These are phyloP conservation scores for Enoplosus armatus DNA, from an alignment of 2,797 vertebrate genomes.

Conservation along the genomic window DNA sequence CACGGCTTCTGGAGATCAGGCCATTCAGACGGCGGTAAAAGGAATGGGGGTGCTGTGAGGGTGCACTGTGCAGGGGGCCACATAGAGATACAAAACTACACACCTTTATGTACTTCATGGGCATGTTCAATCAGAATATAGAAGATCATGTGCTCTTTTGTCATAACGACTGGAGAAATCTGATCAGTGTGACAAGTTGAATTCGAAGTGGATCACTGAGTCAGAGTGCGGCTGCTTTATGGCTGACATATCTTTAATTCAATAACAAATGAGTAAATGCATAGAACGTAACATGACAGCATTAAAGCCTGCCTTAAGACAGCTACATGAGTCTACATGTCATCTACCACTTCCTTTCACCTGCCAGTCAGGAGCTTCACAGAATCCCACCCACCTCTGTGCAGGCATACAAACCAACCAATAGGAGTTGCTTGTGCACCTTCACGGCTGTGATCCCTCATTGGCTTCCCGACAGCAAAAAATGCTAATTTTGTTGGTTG, in stretches of 20 bases:
- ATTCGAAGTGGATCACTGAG: neutral
- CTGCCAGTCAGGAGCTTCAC: neutral
- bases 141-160: neutral
- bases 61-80: conserved; percentile 42
- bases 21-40: conserved; percentile 66
- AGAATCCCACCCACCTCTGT: neutral
- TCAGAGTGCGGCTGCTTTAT: neutral
- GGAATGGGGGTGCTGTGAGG: conserved; percentile 50
- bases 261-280: neutral
- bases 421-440: neutral
- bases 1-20: conserved; percentile 70
- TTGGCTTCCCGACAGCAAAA: conserved; percentile 7
- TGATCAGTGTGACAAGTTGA: neutral
- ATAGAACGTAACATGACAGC: neutral
- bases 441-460: neutral
- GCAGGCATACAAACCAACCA: neutral
- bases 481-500: neutral
- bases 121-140: neutral
- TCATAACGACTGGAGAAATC: neutral
- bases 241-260: neutral
- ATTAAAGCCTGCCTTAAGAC: neutral
- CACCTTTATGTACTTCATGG: conserved; percentile 46
- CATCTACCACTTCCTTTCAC: neutral
- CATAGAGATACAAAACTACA: conserved; percentile 43
- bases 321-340: neutral